Evolutionary conservation across 2,113 vertebrate species (phyloP).

Genomic region (Rhabdomys dilectus): DNA sequence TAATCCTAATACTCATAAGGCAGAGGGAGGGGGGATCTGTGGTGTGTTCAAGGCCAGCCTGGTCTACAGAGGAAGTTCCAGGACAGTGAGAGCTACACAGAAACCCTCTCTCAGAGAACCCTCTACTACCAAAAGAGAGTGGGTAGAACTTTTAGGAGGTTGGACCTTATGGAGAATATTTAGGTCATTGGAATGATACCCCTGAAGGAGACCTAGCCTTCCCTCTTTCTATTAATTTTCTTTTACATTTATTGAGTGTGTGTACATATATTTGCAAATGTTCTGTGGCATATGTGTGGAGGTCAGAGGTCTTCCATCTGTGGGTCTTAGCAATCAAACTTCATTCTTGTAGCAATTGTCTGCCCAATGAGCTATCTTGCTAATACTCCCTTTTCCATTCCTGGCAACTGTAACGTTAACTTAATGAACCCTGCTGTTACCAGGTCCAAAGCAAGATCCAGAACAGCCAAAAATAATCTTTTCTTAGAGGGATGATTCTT

Average conservation of each 20-base stretch:
- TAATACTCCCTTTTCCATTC: not conserved
- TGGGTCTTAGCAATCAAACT: not conserved
- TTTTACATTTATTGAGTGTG: not conserved
- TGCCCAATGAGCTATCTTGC: not conserved
- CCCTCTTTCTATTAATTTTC: not conserved
- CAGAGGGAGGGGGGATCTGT: not conserved
- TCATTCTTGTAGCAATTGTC: not conserved
- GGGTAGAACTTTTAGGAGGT: not conserved
- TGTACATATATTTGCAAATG: not conserved
- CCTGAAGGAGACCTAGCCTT: not conserved
- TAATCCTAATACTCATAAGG: not conserved
- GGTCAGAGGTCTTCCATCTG: not conserved
- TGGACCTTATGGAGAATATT: not conserved
- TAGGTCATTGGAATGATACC: not conserved
- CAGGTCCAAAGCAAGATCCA: not conserved
- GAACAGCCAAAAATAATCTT: not conserved
- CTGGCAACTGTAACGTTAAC: not conserved
- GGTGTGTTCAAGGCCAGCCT: too few species aligned
- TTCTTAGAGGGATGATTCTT: not conserved
- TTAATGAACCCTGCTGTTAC: not conserved
- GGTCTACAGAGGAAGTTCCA: not conserved
- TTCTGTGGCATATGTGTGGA: not conserved
- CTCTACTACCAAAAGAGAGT: not conserved
- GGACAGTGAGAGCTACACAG: not conserved
- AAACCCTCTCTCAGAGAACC: not conserved